Evolutionary conservation across 2,797 vertebrate genomes (phyloP).

Genomic region (Clarias laeviceps): DNA sequence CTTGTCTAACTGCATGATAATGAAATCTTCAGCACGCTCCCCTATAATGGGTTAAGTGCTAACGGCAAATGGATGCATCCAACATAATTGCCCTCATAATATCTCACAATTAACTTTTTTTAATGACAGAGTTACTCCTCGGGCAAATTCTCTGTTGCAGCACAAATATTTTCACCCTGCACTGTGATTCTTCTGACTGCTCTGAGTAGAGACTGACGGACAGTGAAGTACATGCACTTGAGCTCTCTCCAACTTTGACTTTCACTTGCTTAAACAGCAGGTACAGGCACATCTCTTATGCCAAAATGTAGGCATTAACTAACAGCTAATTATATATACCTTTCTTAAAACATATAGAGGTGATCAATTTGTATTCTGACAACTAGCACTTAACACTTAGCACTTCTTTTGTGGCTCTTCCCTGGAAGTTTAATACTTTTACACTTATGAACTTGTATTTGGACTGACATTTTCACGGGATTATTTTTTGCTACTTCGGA

Average conservation of each 20-base stretch:
- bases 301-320: not conserved
- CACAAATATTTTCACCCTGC: not conserved
- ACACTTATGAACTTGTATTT: not conserved
- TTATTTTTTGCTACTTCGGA: not conserved
- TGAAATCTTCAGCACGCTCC: not conserved
- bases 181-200: not conserved
- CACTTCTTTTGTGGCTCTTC: not conserved
- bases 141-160: not conserved
- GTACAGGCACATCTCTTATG: not conserved
- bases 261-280: not conserved
- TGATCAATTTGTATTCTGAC: not conserved
- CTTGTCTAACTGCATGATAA: not conserved
- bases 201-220: not conserved
- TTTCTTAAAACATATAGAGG: not conserved
- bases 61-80: not conserved
- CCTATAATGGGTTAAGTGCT: not conserved
- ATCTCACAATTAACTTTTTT: not conserved
- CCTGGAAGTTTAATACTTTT: not conserved
- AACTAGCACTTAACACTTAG: not conserved
- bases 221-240: not conserved
- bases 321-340: not conserved
- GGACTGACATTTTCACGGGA: not conserved
- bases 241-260: not conserved
- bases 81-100: conserved; percentile 1
- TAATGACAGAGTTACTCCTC: not conserved